Conservation (phyloP, 2,113 vertebrate species). For the Synodontis membranacea region DNA sequence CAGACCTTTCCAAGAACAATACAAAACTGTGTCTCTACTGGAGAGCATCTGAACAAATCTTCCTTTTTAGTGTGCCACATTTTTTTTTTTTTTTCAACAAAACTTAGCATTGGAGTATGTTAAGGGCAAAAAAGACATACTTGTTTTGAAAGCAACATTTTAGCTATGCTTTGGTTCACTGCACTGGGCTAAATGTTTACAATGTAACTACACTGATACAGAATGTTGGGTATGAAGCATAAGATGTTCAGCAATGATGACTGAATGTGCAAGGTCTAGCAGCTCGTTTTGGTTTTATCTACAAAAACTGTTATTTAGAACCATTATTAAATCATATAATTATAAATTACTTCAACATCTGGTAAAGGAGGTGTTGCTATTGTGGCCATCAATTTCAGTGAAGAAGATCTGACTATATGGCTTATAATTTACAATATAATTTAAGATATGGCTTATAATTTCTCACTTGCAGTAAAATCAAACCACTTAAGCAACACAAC, state of each 20-base stretch:
- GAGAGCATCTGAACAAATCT: slow-evolving; percentile 36
- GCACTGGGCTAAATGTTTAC: background rate
- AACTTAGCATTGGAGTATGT: background rate
- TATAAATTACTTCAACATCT: background rate
- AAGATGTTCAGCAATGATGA: background rate
- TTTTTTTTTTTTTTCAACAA: background rate
- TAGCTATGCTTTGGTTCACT: background rate
- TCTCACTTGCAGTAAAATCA: background rate
- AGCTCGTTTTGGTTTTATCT: background rate
- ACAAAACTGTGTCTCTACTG: slow-evolving; percentile 53
- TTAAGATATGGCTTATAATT: background rate
- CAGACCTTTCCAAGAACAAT: slow-evolving; percentile 51
- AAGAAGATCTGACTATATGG: background rate
- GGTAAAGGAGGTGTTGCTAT: background rate
- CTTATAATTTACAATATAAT: too few relatives aligned
- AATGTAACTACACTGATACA: background rate
- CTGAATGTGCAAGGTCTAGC: background rate
- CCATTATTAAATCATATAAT: background rate
- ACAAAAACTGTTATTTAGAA: background rate
- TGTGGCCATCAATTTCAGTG: background rate
- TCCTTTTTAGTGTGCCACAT: slow-evolving; percentile 26
- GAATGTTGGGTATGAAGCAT: background rate
- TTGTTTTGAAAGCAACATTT: background rate
- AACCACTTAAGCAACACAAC: background rate
- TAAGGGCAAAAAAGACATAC: background rate